Evolutionary conservation across 37 sponge, comb jelly and placozoan species (phyloP).

Genomic region (Amphimedon queenslandica): DNA sequence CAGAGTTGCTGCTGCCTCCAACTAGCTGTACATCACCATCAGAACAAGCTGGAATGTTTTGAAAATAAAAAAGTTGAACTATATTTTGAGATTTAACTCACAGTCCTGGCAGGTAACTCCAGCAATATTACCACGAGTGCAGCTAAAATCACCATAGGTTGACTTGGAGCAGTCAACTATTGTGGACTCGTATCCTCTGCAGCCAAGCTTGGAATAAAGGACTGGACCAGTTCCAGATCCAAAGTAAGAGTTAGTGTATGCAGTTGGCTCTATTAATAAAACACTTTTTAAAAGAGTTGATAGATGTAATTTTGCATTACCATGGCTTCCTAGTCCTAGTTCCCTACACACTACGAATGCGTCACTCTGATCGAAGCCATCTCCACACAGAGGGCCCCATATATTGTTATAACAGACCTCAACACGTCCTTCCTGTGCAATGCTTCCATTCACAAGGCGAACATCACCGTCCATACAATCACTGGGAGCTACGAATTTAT

Average conservation of each 20-base stretch:
- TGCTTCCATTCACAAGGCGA: not conserved
- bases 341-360: not conserved
- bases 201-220: not conserved
- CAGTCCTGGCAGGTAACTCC: constrained; percentile 4
- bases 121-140: constrained; percentile 5
- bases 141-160: not conserved
- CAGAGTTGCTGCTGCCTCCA: not conserved
- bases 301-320: not conserved
- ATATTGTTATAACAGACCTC: not conserved
- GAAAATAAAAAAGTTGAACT: not conserved
- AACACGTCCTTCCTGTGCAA: constrained; percentile 3
- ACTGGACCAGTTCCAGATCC: constrained; percentile 22
- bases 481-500: not conserved
- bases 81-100: not conserved
- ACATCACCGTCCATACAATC: not conserved
- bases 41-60: not conserved
- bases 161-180: not conserved
- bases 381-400: not conserved
- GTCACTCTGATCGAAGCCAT: not conserved
- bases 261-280: not conserved
- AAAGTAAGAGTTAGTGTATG: not conserved
- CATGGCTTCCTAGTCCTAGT: not conserved
- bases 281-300: not conserved
- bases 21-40: not conserved
- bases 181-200: constrained; percentile 3